Evolutionary conservation across 2,113 vertebrate species (phyloP).

Genomic region (Romanogobio albipinnatus): DNA sequence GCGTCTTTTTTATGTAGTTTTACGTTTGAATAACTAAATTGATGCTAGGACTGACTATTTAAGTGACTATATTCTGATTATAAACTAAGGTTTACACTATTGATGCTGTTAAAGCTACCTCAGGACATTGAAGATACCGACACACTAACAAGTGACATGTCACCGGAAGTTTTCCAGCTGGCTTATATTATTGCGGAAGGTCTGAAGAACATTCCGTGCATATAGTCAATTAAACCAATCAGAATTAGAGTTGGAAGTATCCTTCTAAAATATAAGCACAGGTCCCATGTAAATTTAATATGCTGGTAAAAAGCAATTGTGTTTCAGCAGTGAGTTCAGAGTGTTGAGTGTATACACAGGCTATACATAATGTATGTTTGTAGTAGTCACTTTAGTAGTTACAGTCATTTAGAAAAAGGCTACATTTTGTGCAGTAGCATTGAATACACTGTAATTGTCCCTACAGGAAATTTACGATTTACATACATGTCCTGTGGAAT

Average conservation of each 20-base stretch:
- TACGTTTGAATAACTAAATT: too few species aligned
- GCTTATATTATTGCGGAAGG: too few species aligned
- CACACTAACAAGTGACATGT: too few species aligned
- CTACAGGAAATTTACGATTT: background rate
- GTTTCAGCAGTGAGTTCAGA: background rate
- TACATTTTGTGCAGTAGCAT: background rate
- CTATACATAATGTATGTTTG: background rate
- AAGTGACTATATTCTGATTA: too few species aligned
- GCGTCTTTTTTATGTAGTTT: too few species aligned
- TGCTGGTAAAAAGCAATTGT: background rate
- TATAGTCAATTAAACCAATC: background rate
- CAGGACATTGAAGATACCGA: too few species aligned
- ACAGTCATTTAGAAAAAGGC: background rate
- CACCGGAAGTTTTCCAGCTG: too few species aligned
- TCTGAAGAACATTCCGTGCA: too few species aligned
- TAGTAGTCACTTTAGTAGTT: background rate
- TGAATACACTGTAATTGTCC: background rate
- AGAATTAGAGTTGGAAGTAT: background rate
- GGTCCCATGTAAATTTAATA: background rate
- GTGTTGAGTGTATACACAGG: background rate
- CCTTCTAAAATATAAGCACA: background rate
- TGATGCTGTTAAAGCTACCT: too few species aligned
- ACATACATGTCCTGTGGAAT: background rate
- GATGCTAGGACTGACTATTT: too few species aligned
- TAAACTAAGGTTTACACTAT: too few species aligned